Evolutionary conservation across 1,140 invertebrate genomes (phyloP).

Genomic region (Marisa cornuarietis): DNA sequence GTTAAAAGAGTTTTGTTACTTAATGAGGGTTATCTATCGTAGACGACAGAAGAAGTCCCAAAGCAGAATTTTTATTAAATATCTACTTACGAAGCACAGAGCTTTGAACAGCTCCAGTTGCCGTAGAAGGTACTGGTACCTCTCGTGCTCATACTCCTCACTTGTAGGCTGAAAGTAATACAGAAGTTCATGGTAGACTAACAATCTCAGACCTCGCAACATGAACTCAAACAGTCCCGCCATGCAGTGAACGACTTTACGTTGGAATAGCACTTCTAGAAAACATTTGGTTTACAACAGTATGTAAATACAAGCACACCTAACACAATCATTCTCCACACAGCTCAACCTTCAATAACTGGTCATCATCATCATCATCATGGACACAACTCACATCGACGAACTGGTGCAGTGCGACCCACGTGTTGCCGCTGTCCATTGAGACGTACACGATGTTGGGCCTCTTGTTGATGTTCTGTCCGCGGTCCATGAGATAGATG

Average conservation of each 20-base stretch:
- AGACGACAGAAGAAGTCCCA: not conserved
- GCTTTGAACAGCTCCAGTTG: slow-evolving; percentile 63
- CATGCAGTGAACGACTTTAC: too few relatives aligned
- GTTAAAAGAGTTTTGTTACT: too few relatives aligned
- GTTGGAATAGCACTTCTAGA: too few relatives aligned
- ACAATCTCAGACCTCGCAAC: not conserved
- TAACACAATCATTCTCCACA: too few relatives aligned
- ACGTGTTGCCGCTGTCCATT: slow-evolving; percentile 51
- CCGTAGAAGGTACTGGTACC: slow-evolving; percentile 61
- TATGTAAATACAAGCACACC: too few relatives aligned
- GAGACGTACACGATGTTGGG: slow-evolving; percentile 64
- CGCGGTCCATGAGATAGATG: slow-evolving; percentile 59
- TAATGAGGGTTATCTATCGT: not conserved
- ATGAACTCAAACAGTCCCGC: too few relatives aligned
- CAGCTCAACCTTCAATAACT: too few relatives aligned
- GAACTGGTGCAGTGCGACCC: slow-evolving; percentile 63
- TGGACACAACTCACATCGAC: slow-evolving; percentile 59
- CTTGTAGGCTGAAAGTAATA: slow-evolving; percentile 45
- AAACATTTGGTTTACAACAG: not conserved
- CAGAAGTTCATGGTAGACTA: not conserved
- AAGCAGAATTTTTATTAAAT: not conserved
- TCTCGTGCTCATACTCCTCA: slow-evolving; percentile 53
- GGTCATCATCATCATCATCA: too few relatives aligned
- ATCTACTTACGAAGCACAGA: slow-evolving; percentile 56
- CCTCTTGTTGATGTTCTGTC: slow-evolving; percentile 62